phyloP scores from a whole-genome alignment of 2,888 invertebrate species.

The Acleris sparsana region DNA sequence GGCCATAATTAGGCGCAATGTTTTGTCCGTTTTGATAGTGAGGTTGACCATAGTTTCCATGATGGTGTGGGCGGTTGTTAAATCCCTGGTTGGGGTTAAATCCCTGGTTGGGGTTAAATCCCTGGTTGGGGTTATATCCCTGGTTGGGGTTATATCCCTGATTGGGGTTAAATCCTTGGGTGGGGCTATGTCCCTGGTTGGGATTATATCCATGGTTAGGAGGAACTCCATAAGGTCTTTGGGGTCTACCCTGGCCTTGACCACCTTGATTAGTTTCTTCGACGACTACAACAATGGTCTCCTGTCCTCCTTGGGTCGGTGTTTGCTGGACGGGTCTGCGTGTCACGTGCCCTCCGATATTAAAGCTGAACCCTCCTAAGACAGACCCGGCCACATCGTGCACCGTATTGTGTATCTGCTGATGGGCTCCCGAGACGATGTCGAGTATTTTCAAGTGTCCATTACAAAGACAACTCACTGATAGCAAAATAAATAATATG shows the following conservation, averaged over 20 bases:
- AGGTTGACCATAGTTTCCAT: too few species aligned
- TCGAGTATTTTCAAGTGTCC: conserved; percentile 43
- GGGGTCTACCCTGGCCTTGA: conserved; percentile 22
- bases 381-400: conserved; percentile 56
- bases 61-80: conserved; percentile 19
- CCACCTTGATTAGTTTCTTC: conserved; percentile 44
- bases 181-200: conserved; percentile 25
- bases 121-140: conserved; percentile 19
- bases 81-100: conserved; percentile 29
- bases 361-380: conserved; percentile 53
- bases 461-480: conserved; percentile 41
- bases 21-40: too few species aligned
- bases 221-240: conserved; percentile 21
- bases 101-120: conserved; percentile 24
- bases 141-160: conserved; percentile 6
- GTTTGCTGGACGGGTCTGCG: conserved; percentile 30
- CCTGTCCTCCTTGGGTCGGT: conserved; percentile 38
- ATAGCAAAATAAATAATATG: conserved; percentile 39
- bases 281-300: conserved; percentile 51
- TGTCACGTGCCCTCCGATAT: conserved; percentile 48
- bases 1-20: not conserved
- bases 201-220: conserved; percentile 22
- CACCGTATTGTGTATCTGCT: conserved; percentile 48
- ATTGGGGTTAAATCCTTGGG: conserved; percentile 16
- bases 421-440: conserved; percentile 49